Base-by-base conservation (phyloP, 1,140 invertebrate species). In the Idris sp. region DNA sequence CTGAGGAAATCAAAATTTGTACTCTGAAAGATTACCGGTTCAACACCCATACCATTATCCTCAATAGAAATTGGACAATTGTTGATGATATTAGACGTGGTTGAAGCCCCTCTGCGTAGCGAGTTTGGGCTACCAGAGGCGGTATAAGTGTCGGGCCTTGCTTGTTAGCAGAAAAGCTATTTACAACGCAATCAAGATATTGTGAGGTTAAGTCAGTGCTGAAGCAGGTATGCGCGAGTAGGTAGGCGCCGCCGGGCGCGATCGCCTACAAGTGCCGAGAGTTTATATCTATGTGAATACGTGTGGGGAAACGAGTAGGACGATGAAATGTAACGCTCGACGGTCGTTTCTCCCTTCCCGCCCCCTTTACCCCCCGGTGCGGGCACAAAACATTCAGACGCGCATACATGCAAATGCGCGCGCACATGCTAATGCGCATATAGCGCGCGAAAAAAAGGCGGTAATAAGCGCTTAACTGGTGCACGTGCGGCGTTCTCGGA, bases 261-360 rank as follows among this genome's bases (percentile, higher is more conserved):
- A 76, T 71, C 59, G 78, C 69, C 54, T 73, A 79, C 48, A 64
- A 75, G 44, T 53, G 49, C 54, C 46, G 78, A 61, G 64, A 73
- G 56, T 65, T 59, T 78, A 61, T 61, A 49, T 40, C 51, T 74
- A 72, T 59, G 33, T 58, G 49, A 59, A 26, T 71, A 46, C 41
- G 19, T 22, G 74, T 80, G 75, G 65, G 77, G 74, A 76, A 79
- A 67, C 71, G 64, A 77, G 65, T 76, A 69, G 74, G 44, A 72
- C 72, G 62, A 56, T 62, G 64, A 77, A 78, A 71, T 78, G 68
- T 78, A 59, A 74, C 78, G 58, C 68, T 76, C 77, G 69, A 71
- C 54, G 62, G 38, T 44, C 61, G 44, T n/a, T n/a, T n/a, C n/a
- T n/a, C n/a, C n/a, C n/a, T 58, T 73, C 41, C 18, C 35, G 28